Evolutionary conservation across 2,888 invertebrate species (phyloP).

Genomic region (Drosophila infuscata): DNA sequence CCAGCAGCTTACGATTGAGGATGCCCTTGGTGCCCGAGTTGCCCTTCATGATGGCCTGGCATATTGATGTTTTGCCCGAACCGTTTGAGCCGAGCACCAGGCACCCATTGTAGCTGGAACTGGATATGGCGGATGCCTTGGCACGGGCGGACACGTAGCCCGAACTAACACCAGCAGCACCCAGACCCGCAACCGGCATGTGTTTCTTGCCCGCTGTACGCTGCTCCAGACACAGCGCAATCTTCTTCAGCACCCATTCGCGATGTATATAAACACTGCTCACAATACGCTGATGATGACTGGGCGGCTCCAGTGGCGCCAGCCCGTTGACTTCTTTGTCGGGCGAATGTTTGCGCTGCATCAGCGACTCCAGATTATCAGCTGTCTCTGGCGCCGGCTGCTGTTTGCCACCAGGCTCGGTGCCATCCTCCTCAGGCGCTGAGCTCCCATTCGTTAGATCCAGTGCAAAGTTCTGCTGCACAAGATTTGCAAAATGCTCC

Average conservation of each 20-base stretch:
- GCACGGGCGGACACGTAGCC: slow-evolving; percentile 80
- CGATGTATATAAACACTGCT: slow-evolving; percentile 86
- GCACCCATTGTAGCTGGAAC: slow-evolving; percentile 89
- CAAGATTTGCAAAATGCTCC: slow-evolving; percentile 85
- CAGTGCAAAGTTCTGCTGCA: slow-evolving; percentile 84
- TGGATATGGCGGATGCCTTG: slow-evolving; percentile 81
- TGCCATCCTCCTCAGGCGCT: slow-evolving; percentile 72
- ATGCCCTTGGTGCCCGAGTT: slow-evolving; percentile 85
- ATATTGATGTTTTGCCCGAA: slow-evolving; percentile 96
- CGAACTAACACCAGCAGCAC: slow-evolving; percentile 57
- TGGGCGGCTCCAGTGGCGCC: slow-evolving; percentile 40
- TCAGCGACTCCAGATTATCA: slow-evolving; percentile 82
- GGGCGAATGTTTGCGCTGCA: slow-evolving; percentile 84
- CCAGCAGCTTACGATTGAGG: slow-evolving; percentile 90
- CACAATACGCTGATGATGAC: slow-evolving; percentile 66
- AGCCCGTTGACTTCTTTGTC: slow-evolving; percentile 84
- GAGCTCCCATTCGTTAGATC: slow-evolving; percentile 73
- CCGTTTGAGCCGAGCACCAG: slow-evolving; percentile 96
- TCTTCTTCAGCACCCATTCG: slow-evolving; percentile 98
- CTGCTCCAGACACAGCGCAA: slow-evolving; percentile 96
- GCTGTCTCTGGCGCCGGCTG: slow-evolving; percentile 74
- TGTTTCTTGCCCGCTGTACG: slow-evolving; percentile 91
- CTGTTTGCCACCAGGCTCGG: slow-evolving; percentile 32
- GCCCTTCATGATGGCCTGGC: slow-evolving; percentile 88
- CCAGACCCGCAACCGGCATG: slow-evolving; percentile 70